Evolutionary conservation across 2,888 invertebrate genomes (phyloP), one percentile per base, ranked within the genome.

Genomic region (Tubulanus polymorphus): DNA sequence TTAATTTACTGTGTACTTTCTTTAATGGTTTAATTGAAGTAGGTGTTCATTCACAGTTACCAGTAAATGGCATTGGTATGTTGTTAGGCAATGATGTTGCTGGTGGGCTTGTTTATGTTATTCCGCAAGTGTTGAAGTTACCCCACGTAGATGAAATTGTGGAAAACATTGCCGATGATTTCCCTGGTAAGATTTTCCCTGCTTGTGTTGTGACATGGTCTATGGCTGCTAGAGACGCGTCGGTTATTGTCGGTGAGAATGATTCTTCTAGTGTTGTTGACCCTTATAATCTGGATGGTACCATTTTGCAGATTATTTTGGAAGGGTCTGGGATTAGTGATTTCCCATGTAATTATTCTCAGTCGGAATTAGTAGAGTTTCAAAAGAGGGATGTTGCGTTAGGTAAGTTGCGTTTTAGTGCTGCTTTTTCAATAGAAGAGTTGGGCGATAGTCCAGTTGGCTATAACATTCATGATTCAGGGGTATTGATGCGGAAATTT

Each of bases 81-180:
- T 35, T 63, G 41, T 50, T 57, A 52, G 59, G 57, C 26, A 63
- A 57, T 55, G 57, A 59, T 45, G 47, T 58, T 18, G 56, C 56
- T 29, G 56, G 56, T 3, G 48, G 37, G 5, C 55, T 48, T 27
- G 56, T 61, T 8, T 20, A 5, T 41, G 41, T 41, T 8, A 5
- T 20, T 5, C 41, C 41, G 20, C 18, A 20, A 8, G 6, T 5
- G 6, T 8, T 3, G 5, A 23, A 8, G 5, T 20, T 20, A 15
- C 41, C 41, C 5, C 6, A 41, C 15, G 41, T 3, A 20, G 6
- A 15, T 41, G 41, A 41, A 20, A 23, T 6, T 41, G 5, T 41
- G 41, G 41, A 23, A 15, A 15, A 41, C n/a, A n/a, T n/a, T n/a
- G n/a, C n/a, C n/a, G n/a, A n/a, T 18, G 15, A 41, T 8, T 41